These are phyloP conservation scores for Drosophila colorata DNA, from an alignment of 2,888 invertebrate species.

Conservation along the genomic window DNA sequence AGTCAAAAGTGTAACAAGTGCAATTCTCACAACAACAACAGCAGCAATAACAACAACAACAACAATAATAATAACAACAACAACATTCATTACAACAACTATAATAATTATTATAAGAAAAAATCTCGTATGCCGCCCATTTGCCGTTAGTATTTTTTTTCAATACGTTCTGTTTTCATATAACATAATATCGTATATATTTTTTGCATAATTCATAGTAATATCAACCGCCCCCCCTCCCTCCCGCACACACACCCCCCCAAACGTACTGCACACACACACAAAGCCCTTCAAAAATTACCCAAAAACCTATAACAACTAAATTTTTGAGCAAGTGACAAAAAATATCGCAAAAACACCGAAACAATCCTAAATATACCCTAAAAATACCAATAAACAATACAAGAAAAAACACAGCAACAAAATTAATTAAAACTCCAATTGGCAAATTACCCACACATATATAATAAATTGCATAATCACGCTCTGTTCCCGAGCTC, in stretches of 20 bases:
- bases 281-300: not conserved
- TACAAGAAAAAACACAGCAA: no score
- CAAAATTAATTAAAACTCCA: conserved; percentile 15
- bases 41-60: conserved; percentile 47
- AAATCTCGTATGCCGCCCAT: conserved; percentile 85
- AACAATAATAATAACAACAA: conserved; percentile 73
- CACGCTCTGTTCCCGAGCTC: not conserved
- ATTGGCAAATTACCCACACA: conserved; percentile 4
- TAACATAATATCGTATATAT: conserved; percentile 34
- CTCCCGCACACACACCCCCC: conserved; percentile 5
- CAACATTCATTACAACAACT: conserved; percentile 84
- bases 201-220: conserved; percentile 23
- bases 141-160: conserved; percentile 85
- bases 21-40: conserved; percentile 80
- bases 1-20: conserved; percentile 83
- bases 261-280: conserved; percentile 7
- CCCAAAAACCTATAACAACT: conserved; percentile 5
- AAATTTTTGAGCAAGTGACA: conserved; percentile 23
- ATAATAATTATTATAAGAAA: conserved; percentile 85
- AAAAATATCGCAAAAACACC: conserved; percentile 8
- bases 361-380: conserved; percentile 8
- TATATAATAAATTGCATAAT: no score
- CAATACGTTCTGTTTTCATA: conserved; percentile 42
- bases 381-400: conserved; percentile 10
- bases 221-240: conserved; percentile 2